phyloP scores from a whole-genome alignment of 2,797 vertebrate species.

The Vultur gryphus region DNA sequence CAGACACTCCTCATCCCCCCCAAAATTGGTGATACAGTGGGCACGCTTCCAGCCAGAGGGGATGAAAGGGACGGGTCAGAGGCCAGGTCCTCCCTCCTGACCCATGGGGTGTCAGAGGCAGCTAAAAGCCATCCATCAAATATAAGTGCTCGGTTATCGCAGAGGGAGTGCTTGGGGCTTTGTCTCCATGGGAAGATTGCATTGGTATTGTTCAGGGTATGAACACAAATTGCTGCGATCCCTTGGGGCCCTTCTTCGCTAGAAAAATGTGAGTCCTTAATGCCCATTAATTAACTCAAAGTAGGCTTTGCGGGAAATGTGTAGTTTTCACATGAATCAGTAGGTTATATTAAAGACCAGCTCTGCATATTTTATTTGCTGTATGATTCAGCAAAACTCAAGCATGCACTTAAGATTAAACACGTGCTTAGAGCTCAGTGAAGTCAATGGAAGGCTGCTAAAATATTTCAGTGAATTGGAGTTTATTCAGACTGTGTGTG shows the following conservation, averaged over 20 bases:
- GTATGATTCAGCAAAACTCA: conserved; percentile 54
- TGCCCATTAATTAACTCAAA: conserved; percentile 49
- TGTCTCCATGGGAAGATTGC: conserved; percentile 30
- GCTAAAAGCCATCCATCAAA: conserved; percentile 20
- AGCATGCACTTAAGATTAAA: conserved; percentile 13
- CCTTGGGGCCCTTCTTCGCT: background rate
- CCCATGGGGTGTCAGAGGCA: background rate
- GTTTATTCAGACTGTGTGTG: background rate
- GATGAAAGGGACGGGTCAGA: conserved; percentile 1
- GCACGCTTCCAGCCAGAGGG: conserved; percentile 10
- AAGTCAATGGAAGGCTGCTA: background rate
- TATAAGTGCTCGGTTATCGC: background rate
- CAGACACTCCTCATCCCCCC: rapidly evolving
- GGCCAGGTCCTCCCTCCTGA: conserved; percentile 15
- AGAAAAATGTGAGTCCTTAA: conserved; percentile 48
- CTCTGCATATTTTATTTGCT: conserved; percentile 51
- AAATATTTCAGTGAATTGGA: background rate
- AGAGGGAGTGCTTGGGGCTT: background rate
- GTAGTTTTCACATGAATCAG: conserved; percentile 55
- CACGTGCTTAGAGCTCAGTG: background rate
- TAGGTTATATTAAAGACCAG: conserved; percentile 42
- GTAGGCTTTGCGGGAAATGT: conserved; percentile 27
- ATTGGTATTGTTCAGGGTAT: background rate
- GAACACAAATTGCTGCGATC: conserved; percentile 41
- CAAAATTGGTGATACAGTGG: background rate